Percentiles rank a stretch among this genome's conserved stretches.
phyloP scores from a whole-genome alignment of 1,140 invertebrate genomes.

The Paraescarpia echinospica region DNA sequence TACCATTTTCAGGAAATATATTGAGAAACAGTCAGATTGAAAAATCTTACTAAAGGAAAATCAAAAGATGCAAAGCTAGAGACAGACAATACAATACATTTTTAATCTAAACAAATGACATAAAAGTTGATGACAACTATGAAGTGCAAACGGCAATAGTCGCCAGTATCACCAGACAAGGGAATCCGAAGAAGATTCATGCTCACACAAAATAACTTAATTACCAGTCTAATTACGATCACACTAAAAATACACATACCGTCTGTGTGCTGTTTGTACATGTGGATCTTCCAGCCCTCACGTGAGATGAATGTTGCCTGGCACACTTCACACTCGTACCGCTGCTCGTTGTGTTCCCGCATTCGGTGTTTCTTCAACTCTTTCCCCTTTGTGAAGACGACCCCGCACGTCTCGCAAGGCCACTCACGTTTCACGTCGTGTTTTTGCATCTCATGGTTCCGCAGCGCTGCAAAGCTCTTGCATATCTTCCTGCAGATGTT shows the following conservation, averaged over 20 bases:
- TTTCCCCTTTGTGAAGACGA: background rate
- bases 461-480: background rate
- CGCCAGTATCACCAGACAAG: too few species aligned
- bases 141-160: too few species aligned
- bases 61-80: too few species aligned
- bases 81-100: too few species aligned
- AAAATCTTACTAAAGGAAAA: too few species aligned
- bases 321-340: slow-evolving; percentile 11
- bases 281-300: slow-evolving; percentile 24
- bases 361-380: background rate
- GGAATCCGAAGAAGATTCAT: too few species aligned
- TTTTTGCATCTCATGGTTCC: background rate
- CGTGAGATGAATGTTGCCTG: slow-evolving; percentile 6
- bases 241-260: background rate
- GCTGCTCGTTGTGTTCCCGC: background rate
- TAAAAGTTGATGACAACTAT: too few species aligned
- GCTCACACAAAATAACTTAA: too few species aligned
- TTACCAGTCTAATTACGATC: background rate
- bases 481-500: background rate
- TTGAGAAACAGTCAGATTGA: too few species aligned
- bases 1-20: too few species aligned
- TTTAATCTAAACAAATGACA: too few species aligned
- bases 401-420: background rate
- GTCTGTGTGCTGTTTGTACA: slow-evolving; percentile 18
- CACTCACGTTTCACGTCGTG: background rate